Evolutionary conservation across 2,797 vertebrate species (phyloP), one percentile per base, ranked within the genome.

Genomic region (Acanthornis magna): DNA sequence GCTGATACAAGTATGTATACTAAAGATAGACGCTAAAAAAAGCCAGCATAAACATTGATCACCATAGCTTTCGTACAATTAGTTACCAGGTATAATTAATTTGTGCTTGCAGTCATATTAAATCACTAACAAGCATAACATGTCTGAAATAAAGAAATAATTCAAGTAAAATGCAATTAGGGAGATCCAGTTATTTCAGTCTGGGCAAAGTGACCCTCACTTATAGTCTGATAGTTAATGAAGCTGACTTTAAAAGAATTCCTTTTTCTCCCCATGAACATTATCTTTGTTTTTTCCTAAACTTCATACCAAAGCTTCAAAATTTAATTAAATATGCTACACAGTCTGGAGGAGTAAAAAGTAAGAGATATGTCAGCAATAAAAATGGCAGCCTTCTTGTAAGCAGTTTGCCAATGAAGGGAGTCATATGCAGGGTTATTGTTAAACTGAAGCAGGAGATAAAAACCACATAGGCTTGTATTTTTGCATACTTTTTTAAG

Each of bases 81-180:
- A 91, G 88, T 95, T 45, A 79, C 93, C 94, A 97, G 96, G 93
- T 95, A 87, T 96, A 96, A 96, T 98, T 96, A 97, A 95, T 95
- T 93, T 96, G 82, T 96, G 95, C 96, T 97, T 85, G 91, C 77
- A 97, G 97, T 80, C 75, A 96, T 93, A 92, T 96, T 96, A 96
- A 96, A 95, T 90, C 86, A 85, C 91, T 97, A 98, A 97, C 91
- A 97, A 97, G 94, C 96, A 82, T 96, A 97, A 95, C 95, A 83
- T 96, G 96, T 94, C 97, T 96, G 73, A 97, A 97, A 97, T 96
- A 95, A 97, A 96, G 93, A 95, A 97, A 96, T 96, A 96, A 97
- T 97, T 97, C 88, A 79, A 97, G 95, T 63, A 96, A 96, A 97
- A 97, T 81, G 94, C 94, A 97, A 96, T 97, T 97, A 97, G 83